Conservation (phyloP, 1,140 invertebrate species). For the Samia ricini region DNA sequence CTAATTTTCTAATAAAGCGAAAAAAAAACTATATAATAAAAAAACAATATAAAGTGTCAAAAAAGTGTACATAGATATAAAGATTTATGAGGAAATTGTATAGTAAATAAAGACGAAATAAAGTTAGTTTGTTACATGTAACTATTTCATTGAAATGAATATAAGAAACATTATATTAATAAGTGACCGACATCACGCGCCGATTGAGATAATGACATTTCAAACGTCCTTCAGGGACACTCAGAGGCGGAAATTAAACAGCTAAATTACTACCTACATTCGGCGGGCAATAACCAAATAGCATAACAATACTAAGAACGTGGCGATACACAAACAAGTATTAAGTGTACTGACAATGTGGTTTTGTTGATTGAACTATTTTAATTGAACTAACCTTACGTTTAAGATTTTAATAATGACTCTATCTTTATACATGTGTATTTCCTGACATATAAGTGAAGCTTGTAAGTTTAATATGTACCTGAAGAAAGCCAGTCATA, state of each 20-base stretch:
- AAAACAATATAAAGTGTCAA: no score
- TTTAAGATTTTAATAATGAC: no score
- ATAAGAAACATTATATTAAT: constrained; percentile 22
- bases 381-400: background rate
- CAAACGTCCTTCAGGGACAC: constrained; percentile 55
- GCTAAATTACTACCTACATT: constrained; percentile 57
- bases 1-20: no score
- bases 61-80: no score
- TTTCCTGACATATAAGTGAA: no score
- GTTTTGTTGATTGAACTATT: background rate
- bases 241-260: constrained; percentile 63
- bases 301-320: constrained; percentile 22
- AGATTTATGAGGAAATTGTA: no score
- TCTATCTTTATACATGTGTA: no score
- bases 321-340: background rate
- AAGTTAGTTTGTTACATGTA: background rate
- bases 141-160: background rate
- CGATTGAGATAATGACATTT: constrained; percentile 38
- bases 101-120: background rate
- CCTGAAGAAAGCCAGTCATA: no score
- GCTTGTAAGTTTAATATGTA: no score
- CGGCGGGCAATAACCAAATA: constrained; percentile 22
- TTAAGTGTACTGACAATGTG: background rate
- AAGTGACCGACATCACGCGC: constrained; percentile 21
- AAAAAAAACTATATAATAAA: no score